These are phyloP conservation scores for Cantharis rufa DNA, from an alignment of 2,888 invertebrate species.

Conservation along the genomic window DNA sequence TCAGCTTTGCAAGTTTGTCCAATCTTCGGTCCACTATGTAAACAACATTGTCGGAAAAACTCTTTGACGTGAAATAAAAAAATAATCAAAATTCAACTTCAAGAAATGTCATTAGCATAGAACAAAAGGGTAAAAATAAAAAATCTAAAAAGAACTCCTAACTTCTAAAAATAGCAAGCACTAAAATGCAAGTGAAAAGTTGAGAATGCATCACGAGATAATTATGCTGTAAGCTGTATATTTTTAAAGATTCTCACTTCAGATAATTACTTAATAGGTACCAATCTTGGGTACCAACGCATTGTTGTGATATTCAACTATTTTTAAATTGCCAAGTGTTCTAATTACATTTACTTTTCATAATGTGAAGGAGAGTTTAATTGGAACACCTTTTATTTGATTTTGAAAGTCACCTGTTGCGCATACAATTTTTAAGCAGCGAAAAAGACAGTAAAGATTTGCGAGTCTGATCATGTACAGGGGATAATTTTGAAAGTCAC, in stretches of 20 bases:
- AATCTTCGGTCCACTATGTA: no score
- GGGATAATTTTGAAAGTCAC: background rate
- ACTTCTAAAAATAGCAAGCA: background rate
- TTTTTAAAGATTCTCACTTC: background rate
- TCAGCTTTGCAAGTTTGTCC: no score
- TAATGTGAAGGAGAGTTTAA: background rate
- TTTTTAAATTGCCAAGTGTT: background rate
- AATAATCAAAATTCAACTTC: background rate
- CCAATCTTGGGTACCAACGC: background rate
- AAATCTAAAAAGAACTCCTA: background rate
- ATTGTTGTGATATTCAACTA: background rate
- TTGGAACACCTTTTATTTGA: background rate
- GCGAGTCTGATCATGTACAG: background rate
- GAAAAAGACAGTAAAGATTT: background rate
- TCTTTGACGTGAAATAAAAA: no score
- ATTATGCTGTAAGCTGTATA: background rate
- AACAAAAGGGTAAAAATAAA: background rate
- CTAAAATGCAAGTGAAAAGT: background rate
- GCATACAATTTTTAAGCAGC: background rate
- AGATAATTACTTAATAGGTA: background rate
- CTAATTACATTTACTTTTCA: background rate
- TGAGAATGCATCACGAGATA: background rate
- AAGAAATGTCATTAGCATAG: background rate
- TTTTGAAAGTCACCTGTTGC: background rate
- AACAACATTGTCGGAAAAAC: no score